A percentile compares a stretch with the other conserved stretches of the same genome.
Conservation (phyloP, 2,797 vertebrate genomes). For the Schizopygopsis malacanthus region DNA sequence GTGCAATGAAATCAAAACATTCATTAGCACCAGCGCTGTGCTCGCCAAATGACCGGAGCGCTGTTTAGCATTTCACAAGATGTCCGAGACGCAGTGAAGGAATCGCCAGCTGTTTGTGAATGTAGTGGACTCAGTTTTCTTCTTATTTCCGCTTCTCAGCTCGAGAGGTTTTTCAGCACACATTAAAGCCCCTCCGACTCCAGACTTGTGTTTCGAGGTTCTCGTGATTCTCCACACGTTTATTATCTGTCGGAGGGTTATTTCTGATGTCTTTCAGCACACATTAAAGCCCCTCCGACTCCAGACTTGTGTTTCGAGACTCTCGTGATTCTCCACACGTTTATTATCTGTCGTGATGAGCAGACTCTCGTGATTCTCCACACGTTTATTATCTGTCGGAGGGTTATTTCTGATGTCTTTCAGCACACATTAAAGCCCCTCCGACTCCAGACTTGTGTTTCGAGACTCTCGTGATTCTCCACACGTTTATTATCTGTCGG, state of each 20-base stretch:
- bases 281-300: too few relatives aligned
- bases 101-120: slow-evolving; percentile 26
- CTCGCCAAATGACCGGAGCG: slow-evolving; percentile 19
- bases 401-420: neutral
- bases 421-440: too few relatives aligned
- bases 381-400: too few relatives aligned
- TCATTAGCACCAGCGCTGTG: neutral
- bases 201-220: slow-evolving; percentile 15
- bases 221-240: neutral
- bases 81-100: slow-evolving; percentile 12
- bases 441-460: too few relatives aligned
- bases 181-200: slow-evolving; percentile 6
- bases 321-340: too few relatives aligned
- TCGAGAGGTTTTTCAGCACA: slow-evolving; percentile 34
- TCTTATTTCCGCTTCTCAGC: slow-evolving; percentile 14
- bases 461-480: too few relatives aligned
- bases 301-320: too few relatives aligned
- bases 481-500: too few relatives aligned
- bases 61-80: slow-evolving; percentile 25
- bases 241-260: slow-evolving; percentile 27
- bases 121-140: slow-evolving; percentile 15
- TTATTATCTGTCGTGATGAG: too few relatives aligned
- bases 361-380: too few relatives aligned
- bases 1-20: slow-evolving; percentile 22
- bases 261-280: neutral